Base-by-base conservation (phyloP, 2,888 invertebrate species). In the Epinotia ramella region DNA sequence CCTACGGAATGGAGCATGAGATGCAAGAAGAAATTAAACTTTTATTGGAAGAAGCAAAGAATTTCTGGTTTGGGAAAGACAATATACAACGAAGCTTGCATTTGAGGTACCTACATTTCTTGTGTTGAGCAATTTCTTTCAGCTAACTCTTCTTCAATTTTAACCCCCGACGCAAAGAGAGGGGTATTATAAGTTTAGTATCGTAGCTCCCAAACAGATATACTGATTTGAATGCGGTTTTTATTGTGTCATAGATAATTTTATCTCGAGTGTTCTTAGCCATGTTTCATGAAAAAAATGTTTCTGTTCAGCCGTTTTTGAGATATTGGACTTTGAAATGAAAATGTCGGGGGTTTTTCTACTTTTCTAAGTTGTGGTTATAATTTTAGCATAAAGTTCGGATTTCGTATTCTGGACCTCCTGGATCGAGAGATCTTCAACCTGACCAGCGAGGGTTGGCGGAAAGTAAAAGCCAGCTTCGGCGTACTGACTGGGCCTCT, bases 401-500 rank as follows among this genome's bases (percentile, higher is more conserved):
- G 84, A 0, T 82, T 93, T 49, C 88, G 89, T 4, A 72, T 90
- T 0, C 78, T 94, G 74, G 93, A 94, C 71, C 75, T 93, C 0
- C 57, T 92, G 73, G 93, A 94, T 78, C 84, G 86, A 12, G 88
- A 85, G 0, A 81, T 91, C 13, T 94, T 94, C 72, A 81, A 85
- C 72, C 69, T 94, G 46, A 84, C 78, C 0, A 81, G 78, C 18
- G 86, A 87, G 0, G 78, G 77, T 5, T 95, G 94, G 94, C 66
- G 84, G 20, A 85, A 83, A 73, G 81, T 91, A 5, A 94, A 93
- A 77, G 81, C 87, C 53, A 80, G 84, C 4, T 77, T 91, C 4
- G 80, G 79, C 20, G 79, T 83, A 0, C 77, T 85, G 0, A 83
- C 81, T 0, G 90, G 89, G 11, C 89, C 93, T 0, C 72, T 93